A percentile compares a stretch with the other conserved stretches of the same genome.
Conservation (phyloP, 2,888 invertebrate genomes). For the Mystacides longicornis region DNA sequence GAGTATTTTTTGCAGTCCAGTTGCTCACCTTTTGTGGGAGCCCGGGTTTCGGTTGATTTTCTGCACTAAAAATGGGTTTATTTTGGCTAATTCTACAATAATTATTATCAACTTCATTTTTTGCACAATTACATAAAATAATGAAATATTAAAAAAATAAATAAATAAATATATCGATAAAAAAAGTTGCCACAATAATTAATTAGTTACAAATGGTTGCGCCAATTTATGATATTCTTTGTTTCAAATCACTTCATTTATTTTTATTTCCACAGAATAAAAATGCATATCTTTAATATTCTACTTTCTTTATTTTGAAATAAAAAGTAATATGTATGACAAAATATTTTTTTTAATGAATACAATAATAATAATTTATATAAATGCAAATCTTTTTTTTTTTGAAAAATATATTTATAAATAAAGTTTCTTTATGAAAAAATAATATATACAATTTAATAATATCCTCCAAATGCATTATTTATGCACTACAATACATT, state of each 20-base stretch:
- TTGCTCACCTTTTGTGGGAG: too few species aligned
- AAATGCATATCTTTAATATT: neutral
- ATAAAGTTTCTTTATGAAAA: neutral
- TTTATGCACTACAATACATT: too few species aligned
- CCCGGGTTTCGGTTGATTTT: too few species aligned
- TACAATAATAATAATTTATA: neutral
- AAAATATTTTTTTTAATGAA: neutral
- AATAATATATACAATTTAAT: too few species aligned
- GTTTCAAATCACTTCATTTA: neutral
- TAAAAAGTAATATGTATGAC: too few species aligned
- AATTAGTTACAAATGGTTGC: neutral
- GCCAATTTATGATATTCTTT: neutral
- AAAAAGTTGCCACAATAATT: neutral
- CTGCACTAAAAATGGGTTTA: too few species aligned
- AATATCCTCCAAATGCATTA: too few species aligned
- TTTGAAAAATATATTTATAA: neutral
- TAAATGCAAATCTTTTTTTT: neutral
- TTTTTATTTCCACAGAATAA: neutral
- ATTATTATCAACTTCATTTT: too few species aligned
- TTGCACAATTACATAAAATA: too few species aligned
- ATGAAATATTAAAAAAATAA: too few species aligned
- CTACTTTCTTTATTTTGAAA: neutral
- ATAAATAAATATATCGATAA: neutral
- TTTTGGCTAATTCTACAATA: too few species aligned
- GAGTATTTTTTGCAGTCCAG: too few species aligned